phyloP scores from a whole-genome alignment of 2,113 vertebrate genomes.

The Bambusicola thoracicus region DNA sequence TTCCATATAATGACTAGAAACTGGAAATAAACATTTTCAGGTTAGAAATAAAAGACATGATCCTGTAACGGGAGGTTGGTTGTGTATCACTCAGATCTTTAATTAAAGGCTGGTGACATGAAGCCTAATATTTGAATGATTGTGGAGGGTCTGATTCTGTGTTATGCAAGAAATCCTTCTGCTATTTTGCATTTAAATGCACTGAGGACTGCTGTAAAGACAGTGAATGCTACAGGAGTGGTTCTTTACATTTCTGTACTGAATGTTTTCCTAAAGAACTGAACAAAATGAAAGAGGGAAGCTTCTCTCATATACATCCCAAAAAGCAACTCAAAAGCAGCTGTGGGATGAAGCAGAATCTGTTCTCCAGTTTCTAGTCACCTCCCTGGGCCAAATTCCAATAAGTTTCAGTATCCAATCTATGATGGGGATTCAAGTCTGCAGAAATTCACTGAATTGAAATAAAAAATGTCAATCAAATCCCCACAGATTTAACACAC shows the following conservation, averaged over 20 bases:
- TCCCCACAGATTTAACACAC: background rate
- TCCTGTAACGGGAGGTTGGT: background rate
- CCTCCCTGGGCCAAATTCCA: background rate
- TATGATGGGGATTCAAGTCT: background rate
- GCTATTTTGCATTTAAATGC: background rate
- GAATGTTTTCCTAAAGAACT: background rate
- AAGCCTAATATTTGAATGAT: background rate
- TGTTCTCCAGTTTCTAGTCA: background rate
- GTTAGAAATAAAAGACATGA: background rate
- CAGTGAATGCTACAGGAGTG: background rate
- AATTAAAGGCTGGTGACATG: background rate
- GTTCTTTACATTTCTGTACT: background rate
- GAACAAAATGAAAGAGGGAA: background rate
- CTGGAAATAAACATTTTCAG: background rate
- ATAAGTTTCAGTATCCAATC: rapidly evolving
- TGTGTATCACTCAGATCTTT: background rate
- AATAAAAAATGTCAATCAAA: background rate
- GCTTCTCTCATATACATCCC: background rate
- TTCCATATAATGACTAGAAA: background rate
- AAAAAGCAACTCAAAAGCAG: background rate
- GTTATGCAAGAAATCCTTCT: background rate
- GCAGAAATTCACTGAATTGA: background rate
- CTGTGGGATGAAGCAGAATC: background rate
- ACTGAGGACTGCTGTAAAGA: background rate
- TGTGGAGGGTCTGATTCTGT: background rate